Conservation (phyloP, 2,113 vertebrate genomes). For the Eulemur macaco region DNA sequence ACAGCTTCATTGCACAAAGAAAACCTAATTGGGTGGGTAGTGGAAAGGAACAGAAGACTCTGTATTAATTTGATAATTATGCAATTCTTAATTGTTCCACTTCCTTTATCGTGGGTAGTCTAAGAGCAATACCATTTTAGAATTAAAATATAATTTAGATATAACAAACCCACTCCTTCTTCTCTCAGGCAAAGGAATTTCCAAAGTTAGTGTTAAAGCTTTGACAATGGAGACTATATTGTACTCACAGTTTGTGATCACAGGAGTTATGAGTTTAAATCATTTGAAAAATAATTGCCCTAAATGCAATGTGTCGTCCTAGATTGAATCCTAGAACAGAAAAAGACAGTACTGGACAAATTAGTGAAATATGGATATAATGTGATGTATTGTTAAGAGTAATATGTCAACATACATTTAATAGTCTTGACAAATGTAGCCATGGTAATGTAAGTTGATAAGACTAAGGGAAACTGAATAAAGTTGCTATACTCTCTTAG, state of each 20-base stretch:
- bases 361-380: neutral
- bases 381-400: neutral
- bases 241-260: neutral
- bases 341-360: neutral
- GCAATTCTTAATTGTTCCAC: neutral
- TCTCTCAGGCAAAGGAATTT: neutral
- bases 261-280: neutral
- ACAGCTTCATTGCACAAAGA: neutral
- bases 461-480: neutral
- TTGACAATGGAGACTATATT: neutral
- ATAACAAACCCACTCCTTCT: neutral
- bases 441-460: neutral
- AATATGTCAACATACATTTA: neutral
- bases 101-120: neutral
- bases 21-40: neutral
- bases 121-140: neutral
- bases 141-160: neutral
- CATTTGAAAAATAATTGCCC: neutral
- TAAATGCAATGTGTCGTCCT: accelerated
- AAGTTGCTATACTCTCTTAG: neutral
- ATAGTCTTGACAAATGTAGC: neutral
- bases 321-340: neutral
- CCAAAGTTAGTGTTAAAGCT: neutral
- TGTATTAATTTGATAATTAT: neutral
- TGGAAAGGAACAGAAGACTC: neutral